Evolutionary conservation across 2,888 invertebrate species (phyloP).

Genomic region (Papilio gigon): DNA sequence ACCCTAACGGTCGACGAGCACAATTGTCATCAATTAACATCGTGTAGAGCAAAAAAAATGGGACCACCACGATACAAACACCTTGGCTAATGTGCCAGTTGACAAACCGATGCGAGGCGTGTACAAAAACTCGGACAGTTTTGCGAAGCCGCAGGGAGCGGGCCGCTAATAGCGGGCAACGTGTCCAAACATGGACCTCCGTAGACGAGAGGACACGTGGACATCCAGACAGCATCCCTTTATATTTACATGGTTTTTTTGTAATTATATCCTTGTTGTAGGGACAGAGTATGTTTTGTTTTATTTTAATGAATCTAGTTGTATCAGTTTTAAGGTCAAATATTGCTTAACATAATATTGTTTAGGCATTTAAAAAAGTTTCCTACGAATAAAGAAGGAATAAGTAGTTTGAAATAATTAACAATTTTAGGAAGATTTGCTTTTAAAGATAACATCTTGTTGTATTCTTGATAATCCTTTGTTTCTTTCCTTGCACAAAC

Average conservation of each 20-base stretch:
- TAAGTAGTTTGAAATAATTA: no score
- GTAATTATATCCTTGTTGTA: background rate
- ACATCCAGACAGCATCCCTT: slow-evolving; percentile 12
- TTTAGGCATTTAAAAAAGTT: no score
- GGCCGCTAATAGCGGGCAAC: slow-evolving; percentile 58
- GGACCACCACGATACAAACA: slow-evolving; percentile 75
- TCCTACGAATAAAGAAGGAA: no score
- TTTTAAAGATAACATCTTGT: no score
- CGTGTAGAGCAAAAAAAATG: slow-evolving; percentile 63
- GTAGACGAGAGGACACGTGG: slow-evolving; percentile 60
- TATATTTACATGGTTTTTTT: slow-evolving; percentile 21
- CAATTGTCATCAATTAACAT: slow-evolving; percentile 81
- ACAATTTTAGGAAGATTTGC: no score
- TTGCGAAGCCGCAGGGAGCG: slow-evolving; percentile 72
- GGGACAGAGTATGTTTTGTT: background rate
- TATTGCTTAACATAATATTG: no score
- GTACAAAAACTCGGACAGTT: slow-evolving; percentile 60
- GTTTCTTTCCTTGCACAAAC: no score
- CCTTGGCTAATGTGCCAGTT: slow-evolving; percentile 80
- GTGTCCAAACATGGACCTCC: slow-evolving; percentile 75
- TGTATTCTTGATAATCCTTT: no score
- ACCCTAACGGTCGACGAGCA: slow-evolving; percentile 70
- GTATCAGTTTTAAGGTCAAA: no score
- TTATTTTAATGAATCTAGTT: background rate
- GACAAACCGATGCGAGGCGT: slow-evolving; percentile 65